Conservation (phyloP, 2,888 invertebrate species). For the Polydrusus cervinus region DNA sequence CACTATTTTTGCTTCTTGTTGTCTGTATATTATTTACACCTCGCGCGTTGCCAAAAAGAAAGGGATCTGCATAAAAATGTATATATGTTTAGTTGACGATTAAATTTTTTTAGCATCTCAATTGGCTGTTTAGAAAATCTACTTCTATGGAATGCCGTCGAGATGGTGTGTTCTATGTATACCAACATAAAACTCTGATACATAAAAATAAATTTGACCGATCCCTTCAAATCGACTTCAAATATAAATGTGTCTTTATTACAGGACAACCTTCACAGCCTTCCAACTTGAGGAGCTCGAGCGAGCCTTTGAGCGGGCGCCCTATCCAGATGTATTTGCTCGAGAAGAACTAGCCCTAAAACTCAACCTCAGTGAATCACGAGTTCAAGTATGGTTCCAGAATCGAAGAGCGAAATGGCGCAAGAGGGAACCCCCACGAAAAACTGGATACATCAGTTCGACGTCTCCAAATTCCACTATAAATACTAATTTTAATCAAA, state of each 20-base stretch:
- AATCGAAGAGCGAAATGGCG: constrained; percentile 96
- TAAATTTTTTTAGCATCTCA: too few relatives aligned
- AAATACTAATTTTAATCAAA: constrained; percentile 70
- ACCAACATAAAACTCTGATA: too few relatives aligned
- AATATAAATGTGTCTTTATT: constrained; percentile 56
- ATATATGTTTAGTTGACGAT: too few relatives aligned
- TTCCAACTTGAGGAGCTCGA: constrained; percentile 95
- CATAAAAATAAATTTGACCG: too few relatives aligned
- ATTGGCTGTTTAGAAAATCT: too few relatives aligned
- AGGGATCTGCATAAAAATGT: too few relatives aligned
- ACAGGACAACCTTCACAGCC: constrained; percentile 95
- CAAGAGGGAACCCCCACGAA: constrained; percentile 93
- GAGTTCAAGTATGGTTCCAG: constrained; percentile 89
- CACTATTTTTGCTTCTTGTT: too few relatives aligned
- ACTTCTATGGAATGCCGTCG: too few relatives aligned
- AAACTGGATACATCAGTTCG: constrained; percentile 86
- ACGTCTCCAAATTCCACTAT: constrained; percentile 80
- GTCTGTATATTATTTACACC: too few relatives aligned
- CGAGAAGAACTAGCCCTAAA: constrained; percentile 94
- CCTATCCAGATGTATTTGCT: constrained; percentile 97
- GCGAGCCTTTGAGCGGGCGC: constrained; percentile 94
- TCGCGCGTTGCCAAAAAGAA: too few relatives aligned
- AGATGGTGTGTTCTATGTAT: too few relatives aligned
- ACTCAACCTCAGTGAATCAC: constrained; percentile 88
- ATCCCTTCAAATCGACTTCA: too few relatives aligned